These are phyloP conservation scores for Buceros bicornis DNA, from an alignment of 2,797 vertebrate species.

Conservation along the genomic window DNA sequence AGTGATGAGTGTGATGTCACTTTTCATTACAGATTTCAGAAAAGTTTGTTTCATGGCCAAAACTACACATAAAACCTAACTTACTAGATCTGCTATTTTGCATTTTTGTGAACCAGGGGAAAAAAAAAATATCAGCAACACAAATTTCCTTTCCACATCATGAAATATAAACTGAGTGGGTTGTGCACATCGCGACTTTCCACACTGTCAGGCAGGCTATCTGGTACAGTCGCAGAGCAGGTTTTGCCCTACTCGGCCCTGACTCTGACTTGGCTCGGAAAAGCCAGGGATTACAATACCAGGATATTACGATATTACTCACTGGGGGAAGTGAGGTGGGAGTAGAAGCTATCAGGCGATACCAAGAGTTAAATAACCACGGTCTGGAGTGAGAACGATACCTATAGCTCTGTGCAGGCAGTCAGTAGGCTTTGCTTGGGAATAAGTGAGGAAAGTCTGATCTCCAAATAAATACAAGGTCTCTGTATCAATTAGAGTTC, in stretches of 20 bases:
- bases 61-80: slow-evolving; percentile 67
- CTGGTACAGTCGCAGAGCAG: neutral
- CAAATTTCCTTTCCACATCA: slow-evolving; percentile 59
- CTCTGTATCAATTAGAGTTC: neutral
- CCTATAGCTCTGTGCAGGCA: neutral
- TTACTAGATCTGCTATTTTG: slow-evolving; percentile 75
- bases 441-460: neutral
- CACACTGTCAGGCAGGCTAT: slow-evolving; percentile 12
- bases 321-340: neutral
- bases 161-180: slow-evolving; percentile 49
- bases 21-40: slow-evolving; percentile 73
- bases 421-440: neutral
- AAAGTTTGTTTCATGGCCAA: slow-evolving; percentile 77
- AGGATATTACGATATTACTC: neutral
- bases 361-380: neutral
- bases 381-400: neutral
- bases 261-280: neutral
- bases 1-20: slow-evolving; percentile 71
- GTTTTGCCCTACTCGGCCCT: slow-evolving; percentile 59
- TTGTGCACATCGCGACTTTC: slow-evolving; percentile 25
- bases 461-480: neutral
- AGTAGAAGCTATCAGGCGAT: neutral
- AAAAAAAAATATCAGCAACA: neutral
- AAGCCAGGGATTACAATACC: neutral
- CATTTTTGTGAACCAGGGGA: slow-evolving; percentile 69